These are phyloP conservation scores for Dicentrarchus labrax DNA, from an alignment of 2,113 vertebrate species.

Conservation along the genomic window DNA sequence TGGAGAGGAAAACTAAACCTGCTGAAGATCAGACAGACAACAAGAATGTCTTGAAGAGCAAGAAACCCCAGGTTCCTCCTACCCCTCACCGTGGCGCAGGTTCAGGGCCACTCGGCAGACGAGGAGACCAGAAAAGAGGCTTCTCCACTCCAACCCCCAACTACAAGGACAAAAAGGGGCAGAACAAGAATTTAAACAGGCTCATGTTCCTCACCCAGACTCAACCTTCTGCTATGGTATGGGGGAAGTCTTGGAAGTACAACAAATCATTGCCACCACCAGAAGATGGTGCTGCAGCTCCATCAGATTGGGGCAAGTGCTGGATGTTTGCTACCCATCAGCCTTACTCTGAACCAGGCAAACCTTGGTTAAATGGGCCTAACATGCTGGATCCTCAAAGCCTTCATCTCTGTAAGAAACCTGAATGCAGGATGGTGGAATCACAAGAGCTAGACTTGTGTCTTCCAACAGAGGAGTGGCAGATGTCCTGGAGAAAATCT, in stretches of 20 bases:
- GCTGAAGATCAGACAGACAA: constrained; percentile 1
- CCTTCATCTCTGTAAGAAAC: constrained; percentile 53
- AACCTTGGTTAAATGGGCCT: constrained; percentile 59
- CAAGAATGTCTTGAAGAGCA: constrained; percentile 52
- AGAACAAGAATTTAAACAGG: constrained; percentile 29
- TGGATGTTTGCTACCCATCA: constrained; percentile 74
- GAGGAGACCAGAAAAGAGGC: constrained; percentile 26
- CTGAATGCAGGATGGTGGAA: constrained; percentile 17
- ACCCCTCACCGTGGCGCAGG: neutral
- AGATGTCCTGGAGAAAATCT: constrained; percentile 72
- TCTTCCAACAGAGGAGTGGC: constrained; percentile 56
- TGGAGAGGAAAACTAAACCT: constrained; percentile 52
- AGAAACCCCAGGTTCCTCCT: constrained; percentile 5
- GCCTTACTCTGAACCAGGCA: constrained; percentile 48
- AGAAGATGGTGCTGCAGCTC: constrained; percentile 26
- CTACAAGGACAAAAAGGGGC: constrained; percentile 39
- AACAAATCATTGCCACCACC: constrained; percentile 51
- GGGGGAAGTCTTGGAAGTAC: constrained; percentile 75
- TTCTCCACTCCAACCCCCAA: neutral
- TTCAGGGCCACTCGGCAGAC: constrained; percentile 8
- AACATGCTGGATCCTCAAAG: constrained; percentile 21
- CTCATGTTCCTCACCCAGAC: constrained; percentile 54
- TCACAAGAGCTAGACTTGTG: constrained; percentile 21
- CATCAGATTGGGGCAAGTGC: constrained; percentile 64
- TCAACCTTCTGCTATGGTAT: constrained; percentile 62